These are phyloP conservation scores for Euschistus heros DNA, from an alignment of 1,140 invertebrate genomes.

Conservation along the genomic window DNA sequence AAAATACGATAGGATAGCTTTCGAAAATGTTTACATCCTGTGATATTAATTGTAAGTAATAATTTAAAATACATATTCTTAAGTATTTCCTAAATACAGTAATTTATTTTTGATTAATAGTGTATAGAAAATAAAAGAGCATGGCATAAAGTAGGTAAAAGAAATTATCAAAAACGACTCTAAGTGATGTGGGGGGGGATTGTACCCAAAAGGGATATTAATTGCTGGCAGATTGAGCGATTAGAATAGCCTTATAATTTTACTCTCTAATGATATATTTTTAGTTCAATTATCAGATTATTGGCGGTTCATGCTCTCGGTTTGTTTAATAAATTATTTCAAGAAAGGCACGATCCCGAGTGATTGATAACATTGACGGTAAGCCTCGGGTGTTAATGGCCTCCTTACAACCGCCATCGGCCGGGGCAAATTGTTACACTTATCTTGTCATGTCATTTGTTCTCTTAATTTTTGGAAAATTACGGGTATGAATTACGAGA, in stretches of 20 bases:
- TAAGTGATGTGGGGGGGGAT: background rate
- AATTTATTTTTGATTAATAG: no score
- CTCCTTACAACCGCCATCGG: no score
- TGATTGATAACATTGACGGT: background rate
- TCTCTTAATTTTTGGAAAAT: no score
- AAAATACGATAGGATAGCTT: no score
- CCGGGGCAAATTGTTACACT: no score
- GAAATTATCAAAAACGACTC: constrained; percentile 7
- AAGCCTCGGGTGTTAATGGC: background rate
- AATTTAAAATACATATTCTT: no score
- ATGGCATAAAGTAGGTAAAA: background rate
- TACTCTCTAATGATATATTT: constrained; percentile 6
- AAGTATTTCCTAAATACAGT: no score
- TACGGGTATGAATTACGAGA: no score
- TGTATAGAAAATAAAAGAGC: no score
- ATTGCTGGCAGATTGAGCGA: constrained; percentile 4
- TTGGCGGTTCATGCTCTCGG: constrained; percentile 3
- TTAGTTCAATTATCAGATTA: constrained; percentile 2
- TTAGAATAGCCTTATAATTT: constrained; percentile 4
- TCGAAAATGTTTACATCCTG: no score
- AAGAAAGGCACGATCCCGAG: background rate
- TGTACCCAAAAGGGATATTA: background rate
- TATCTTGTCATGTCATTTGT: no score
- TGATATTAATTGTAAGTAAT: no score
- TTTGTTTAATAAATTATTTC: background rate